A percentile compares a stretch with the other conserved stretches of the same genome.
Evolutionary conservation across 2,888 invertebrate species (phyloP).

Genomic region (Scaptomyza reducta): DNA sequence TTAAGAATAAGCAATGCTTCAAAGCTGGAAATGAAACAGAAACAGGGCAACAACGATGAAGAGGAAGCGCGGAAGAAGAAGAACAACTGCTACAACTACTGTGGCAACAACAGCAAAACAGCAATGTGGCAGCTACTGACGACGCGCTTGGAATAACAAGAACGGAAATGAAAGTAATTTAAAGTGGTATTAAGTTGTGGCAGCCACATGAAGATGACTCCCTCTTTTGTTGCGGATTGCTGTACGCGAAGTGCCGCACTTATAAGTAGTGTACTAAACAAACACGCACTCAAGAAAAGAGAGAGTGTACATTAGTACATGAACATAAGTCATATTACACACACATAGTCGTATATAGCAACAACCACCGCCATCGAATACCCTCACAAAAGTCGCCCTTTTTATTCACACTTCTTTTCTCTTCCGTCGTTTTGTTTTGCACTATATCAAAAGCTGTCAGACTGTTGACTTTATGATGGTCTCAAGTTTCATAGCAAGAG

Average conservation of each 20-base stretch:
- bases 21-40: conserved; percentile 46
- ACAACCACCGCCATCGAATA: no score
- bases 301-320: conserved; percentile 1
- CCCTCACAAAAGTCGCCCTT: background rate
- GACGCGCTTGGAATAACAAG: conserved; percentile 73
- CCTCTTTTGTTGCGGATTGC: conserved; percentile 10
- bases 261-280: conserved; percentile 17
- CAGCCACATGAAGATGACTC: conserved; percentile 39
- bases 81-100: conserved; percentile 2
- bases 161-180: conserved; percentile 75
- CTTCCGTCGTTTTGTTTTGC: conserved; percentile 17
- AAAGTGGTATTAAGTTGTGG: conserved; percentile 70
- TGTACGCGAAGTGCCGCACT: conserved; percentile 41
- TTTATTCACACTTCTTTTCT: conserved; percentile 1
- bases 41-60: conserved; percentile 7
- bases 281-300: conserved; percentile 26
- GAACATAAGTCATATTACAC: conserved; percentile 26
- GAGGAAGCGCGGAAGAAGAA: background rate
- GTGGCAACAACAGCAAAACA: conserved; percentile 3
- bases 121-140: conserved; percentile 32
- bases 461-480: conserved; percentile 19
- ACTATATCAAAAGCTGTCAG: conserved; percentile 43
- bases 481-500: conserved; percentile 19
- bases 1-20: conserved; percentile 68
- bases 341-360: background rate